A percentile compares a stretch with the other conserved stretches of the same genome.
Evolutionary conservation across 2,797 vertebrate species (phyloP).

Genomic region (Botia kubotai): DNA sequence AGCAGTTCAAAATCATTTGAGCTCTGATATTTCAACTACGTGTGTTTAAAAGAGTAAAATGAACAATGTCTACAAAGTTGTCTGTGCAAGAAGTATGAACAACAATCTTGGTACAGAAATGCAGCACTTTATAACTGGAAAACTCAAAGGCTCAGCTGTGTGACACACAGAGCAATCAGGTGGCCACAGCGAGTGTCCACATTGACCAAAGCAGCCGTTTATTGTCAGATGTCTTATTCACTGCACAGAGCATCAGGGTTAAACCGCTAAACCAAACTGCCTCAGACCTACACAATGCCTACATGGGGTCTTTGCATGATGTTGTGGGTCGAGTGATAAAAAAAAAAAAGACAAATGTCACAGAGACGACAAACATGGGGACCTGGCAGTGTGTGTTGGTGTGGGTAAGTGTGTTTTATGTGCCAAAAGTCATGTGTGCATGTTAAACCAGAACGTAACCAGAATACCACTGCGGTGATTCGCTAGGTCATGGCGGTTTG

Average conservation of each 20-base stretch:
- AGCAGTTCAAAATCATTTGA: no score
- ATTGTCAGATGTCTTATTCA: slow-evolving; percentile 10
- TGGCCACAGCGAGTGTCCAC: slow-evolving; percentile 37
- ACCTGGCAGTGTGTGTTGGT: slow-evolving; percentile 11
- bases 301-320: not conserved
- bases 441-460: slow-evolving; percentile 82
- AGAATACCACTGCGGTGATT: slow-evolving; percentile 85
- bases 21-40: no score
- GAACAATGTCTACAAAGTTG: no score
- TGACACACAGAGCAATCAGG: slow-evolving; percentile 27
- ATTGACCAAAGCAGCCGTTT: slow-evolving; percentile 43
- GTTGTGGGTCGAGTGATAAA: not conserved
- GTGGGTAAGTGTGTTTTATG: slow-evolving; percentile 32
- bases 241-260: slow-evolving; percentile 14
- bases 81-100: no score
- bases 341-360: not conserved
- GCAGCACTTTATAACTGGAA: not conserved
- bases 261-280: slow-evolving; percentile 18
- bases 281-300: not conserved
- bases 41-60: no score
- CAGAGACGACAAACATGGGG: not conserved
- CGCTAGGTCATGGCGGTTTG: slow-evolving; percentile 82
- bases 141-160: not conserved
- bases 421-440: slow-evolving; percentile 55
- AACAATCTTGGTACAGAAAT: not conserved